Evolutionary conservation across 2,888 invertebrate genomes (phyloP).

Genomic region (Cheilosia urbana): DNA sequence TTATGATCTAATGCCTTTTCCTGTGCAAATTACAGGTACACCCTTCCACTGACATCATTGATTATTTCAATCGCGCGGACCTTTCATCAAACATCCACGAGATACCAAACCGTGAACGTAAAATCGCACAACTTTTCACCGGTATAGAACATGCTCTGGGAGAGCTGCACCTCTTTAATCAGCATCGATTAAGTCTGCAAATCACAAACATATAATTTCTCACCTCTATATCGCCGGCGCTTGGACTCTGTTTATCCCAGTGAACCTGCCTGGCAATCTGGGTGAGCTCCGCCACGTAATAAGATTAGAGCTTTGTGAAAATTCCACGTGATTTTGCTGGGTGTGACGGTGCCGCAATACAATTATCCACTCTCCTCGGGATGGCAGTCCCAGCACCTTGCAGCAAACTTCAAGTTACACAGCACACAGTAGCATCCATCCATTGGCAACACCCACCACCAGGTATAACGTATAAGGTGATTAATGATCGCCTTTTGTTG

Average conservation of each 20-base stretch:
- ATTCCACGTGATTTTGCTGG: slow-evolving; percentile 65
- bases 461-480: slow-evolving; percentile 54
- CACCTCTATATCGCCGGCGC: slow-evolving; percentile 41
- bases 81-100: background rate
- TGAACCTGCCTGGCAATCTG: slow-evolving; percentile 59
- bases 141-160: slow-evolving; percentile 13
- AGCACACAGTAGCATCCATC: slow-evolving; percentile 4
- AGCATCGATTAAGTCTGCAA: slow-evolving; percentile 63
- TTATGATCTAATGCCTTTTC: no score
- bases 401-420: slow-evolving; percentile 3
- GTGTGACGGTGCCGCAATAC: slow-evolving; percentile 50
- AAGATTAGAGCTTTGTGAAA: slow-evolving; percentile 67
- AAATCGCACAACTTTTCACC: slow-evolving; percentile 41
- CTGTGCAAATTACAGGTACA: no score
- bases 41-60: no score
- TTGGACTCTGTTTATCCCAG: slow-evolving; percentile 49
- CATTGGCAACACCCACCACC: slow-evolving; percentile 40
- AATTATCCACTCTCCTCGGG: slow-evolving; percentile 47
- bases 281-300: slow-evolving; percentile 50
- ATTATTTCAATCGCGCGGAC: background rate
- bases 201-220: slow-evolving; percentile 72
- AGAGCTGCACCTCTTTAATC: slow-evolving; percentile 27
- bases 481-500: slow-evolving; percentile 69
- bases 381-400: slow-evolving; percentile 30
- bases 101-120: slow-evolving; percentile 15